A percentile compares a stretch with the other conserved stretches of the same genome.
Evolutionary conservation across 30 jellyfish, hydroid and myxozoan species (phyloP).

Genomic region (Aurelia coerulea): DNA sequence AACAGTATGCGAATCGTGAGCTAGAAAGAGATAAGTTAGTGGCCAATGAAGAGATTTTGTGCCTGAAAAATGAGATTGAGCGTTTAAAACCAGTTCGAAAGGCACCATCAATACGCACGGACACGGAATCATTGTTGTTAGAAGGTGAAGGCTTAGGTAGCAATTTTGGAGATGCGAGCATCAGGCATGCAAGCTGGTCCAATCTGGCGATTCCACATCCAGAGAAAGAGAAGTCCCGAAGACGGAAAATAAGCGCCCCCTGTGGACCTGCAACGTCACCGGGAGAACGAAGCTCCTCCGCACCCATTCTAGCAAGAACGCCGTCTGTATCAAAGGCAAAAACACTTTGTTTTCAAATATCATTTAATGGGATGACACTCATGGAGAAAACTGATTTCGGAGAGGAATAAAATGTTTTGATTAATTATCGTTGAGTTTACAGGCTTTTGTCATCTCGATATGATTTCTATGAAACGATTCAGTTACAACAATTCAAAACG

Average conservation of each 20-base stretch:
- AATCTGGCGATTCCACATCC: conserved; percentile 25
- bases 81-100: conserved; percentile 13
- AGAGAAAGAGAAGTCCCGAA: conserved; percentile 38
- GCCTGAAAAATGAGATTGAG: conserved; percentile 46
- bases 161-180: conserved; percentile 26
- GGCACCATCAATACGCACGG: conserved; percentile 3
- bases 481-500: too few relatives aligned
- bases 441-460: too few relatives aligned
- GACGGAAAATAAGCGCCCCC: conserved; percentile 57
- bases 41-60: conserved; percentile 38
- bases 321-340: conserved; percentile 78
- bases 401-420: neutral
- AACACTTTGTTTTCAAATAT: conserved; percentile 74
- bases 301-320: conserved; percentile 38
- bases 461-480: too few relatives aligned
- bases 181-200: conserved; percentile 59
- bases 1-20: conserved; percentile 45
- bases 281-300: conserved; percentile 41
- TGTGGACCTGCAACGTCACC: conserved; percentile 39
- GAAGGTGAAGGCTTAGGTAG: neutral
- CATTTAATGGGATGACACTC: conserved; percentile 69
- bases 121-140: neutral
- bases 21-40: conserved; percentile 32
- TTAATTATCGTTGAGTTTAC: too few relatives aligned
- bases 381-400: conserved; percentile 71